These are phyloP conservation scores for Trissonchulus sp. DNA, from an alignment of 2,888 invertebrate genomes.

Conservation along the genomic window DNA sequence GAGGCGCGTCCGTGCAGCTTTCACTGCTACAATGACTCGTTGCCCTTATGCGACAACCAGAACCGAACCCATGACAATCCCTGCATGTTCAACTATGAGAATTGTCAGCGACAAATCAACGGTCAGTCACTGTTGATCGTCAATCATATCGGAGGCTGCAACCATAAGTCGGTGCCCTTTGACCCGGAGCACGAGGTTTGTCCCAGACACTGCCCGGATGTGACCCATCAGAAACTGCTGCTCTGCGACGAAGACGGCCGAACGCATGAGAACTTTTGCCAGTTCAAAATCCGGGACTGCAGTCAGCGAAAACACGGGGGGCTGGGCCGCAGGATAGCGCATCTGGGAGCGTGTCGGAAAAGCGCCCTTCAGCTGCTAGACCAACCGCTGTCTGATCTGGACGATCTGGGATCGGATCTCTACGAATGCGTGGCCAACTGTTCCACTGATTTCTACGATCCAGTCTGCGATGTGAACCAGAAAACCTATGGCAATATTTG, in stretches of 20 bases:
- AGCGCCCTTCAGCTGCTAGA: neutral
- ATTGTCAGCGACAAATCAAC: neutral
- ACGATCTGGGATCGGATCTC: neutral
- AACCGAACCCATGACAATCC: conserved; percentile 12
- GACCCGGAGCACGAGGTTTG: neutral
- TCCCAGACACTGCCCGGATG: neutral
- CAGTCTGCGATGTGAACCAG: conserved; percentile 14
- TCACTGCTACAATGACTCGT: neutral
- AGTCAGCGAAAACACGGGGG: neutral
- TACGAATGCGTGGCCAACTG: neutral
- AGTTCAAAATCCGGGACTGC: neutral
- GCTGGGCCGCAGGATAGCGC: neutral
- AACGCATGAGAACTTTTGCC: neutral
- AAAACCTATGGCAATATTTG: conserved; percentile 16
- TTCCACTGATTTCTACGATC: conserved; percentile 15
- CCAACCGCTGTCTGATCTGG: neutral
- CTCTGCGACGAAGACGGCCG: neutral
- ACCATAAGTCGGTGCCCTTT: neutral
- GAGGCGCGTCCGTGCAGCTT: neutral
- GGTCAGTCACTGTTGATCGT: neutral
- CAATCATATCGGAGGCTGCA: conserved; percentile 8
- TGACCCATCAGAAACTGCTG: neutral
- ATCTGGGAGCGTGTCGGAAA: neutral
- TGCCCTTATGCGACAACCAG: neutral
- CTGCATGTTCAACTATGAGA: neutral